Percentiles rank a stretch among this genome's conserved stretches.
phyloP scores from a whole-genome alignment of 2,888 invertebrate species.

The Shargacucullia verbasci region DNA sequence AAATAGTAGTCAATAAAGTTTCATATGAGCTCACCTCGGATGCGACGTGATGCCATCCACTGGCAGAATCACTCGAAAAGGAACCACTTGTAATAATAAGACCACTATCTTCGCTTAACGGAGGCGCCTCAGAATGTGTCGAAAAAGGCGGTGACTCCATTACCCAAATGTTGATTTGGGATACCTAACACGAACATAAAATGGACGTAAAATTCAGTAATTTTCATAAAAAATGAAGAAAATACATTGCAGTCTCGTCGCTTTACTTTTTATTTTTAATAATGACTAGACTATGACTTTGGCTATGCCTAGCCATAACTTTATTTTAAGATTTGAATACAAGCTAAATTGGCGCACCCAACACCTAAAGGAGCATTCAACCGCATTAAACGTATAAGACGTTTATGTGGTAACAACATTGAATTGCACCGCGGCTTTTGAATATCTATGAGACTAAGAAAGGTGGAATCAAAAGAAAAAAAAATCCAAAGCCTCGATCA shows the following conservation, averaged over 20 bases:
- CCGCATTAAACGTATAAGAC: too few species aligned
- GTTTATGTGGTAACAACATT: too few species aligned
- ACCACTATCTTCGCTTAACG: conserved; percentile 93
- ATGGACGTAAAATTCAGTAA: conserved; percentile 59
- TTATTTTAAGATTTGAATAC: too few species aligned
- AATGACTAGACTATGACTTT: too few species aligned
- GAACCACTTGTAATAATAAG: conserved; percentile 92
- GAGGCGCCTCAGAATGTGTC: conserved; percentile 92
- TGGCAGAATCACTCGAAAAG: conserved; percentile 92
- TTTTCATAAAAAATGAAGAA: conserved; percentile 60
- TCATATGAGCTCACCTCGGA: conserved; percentile 89
- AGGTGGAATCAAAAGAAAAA: too few species aligned
- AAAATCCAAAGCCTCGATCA: too few species aligned
- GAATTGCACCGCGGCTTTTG: too few species aligned
- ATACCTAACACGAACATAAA: conserved; percentile 67
- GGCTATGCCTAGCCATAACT: too few species aligned
- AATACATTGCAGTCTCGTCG: conserved; percentile 35
- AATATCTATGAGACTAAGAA: too few species aligned
- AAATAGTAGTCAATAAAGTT: conserved; percentile 10
- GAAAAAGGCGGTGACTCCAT: conserved; percentile 95
- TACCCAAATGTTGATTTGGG: conserved; percentile 64
- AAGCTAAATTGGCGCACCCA: too few species aligned
- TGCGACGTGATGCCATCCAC: conserved; percentile 90
- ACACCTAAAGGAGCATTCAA: too few species aligned
- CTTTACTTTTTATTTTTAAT: neutral